Conservation (phyloP, 2,113 vertebrate species). For the Microtus montanus region DNA sequence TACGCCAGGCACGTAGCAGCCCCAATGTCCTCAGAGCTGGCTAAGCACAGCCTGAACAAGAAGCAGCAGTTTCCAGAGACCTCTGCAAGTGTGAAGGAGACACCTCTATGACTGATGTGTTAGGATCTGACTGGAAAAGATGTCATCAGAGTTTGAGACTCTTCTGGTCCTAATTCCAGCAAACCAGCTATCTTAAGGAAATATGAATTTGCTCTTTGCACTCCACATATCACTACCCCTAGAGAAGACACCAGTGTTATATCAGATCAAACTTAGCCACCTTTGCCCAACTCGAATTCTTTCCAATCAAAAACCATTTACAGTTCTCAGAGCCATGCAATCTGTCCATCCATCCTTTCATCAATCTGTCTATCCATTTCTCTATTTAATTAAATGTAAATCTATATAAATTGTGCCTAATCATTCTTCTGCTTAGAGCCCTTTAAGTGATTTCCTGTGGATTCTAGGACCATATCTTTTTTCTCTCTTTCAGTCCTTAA, state of each 20-base stretch:
- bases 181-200: background rate
- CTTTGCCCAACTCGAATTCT: background rate
- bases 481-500: accelerated
- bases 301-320: background rate
- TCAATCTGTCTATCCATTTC: background rate
- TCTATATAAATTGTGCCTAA: background rate
- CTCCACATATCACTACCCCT: background rate
- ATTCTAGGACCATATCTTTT: background rate
- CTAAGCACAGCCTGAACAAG: background rate
- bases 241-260: background rate
- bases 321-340: background rate
- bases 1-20: constrained; percentile 59
- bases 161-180: background rate
- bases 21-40: constrained; percentile 28
- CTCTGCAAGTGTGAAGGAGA: accelerated
- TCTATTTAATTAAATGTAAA: background rate
- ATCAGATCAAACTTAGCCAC: background rate
- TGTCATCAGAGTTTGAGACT: accelerated
- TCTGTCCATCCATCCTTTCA: background rate
- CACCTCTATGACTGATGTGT: accelerated
- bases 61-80: background rate
- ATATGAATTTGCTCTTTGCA: background rate
- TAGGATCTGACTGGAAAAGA: accelerated
- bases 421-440: background rate
- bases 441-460: background rate